Evolutionary conservation across 64 coral and sea anemone genomes (phyloP).

Genomic region (Acropora yongei): DNA sequence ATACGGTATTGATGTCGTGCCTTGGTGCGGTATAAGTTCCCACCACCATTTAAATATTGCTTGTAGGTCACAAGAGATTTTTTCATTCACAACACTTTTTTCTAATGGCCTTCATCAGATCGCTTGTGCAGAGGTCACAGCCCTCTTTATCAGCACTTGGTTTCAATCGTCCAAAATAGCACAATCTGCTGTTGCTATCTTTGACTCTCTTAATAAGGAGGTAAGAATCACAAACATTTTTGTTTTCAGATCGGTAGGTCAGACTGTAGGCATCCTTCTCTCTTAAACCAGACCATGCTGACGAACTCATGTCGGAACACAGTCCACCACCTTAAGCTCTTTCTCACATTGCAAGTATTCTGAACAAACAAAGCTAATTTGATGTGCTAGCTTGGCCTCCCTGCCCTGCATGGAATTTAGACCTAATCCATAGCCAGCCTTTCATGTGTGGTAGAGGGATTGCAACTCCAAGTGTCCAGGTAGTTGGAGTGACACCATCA

Average conservation of each 20-base stretch:
- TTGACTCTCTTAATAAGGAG: constrained; percentile 24
- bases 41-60: neutral
- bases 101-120: neutral
- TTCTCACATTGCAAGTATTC: constrained; percentile 41
- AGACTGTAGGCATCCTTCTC: constrained; percentile 15
- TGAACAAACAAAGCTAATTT: constrained; percentile 19
- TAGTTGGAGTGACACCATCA: constrained; percentile 22
- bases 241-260: constrained; percentile 10
- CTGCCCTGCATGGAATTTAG: constrained; percentile 48
- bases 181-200: neutral
- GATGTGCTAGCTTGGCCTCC: constrained; percentile 48
- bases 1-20: no score
- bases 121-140: neutral
- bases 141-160: neutral
- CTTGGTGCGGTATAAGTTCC: no score
- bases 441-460: constrained; percentile 18
- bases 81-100: neutral
- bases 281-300: constrained; percentile 27
- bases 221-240: constrained; percentile 4
- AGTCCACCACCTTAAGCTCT: constrained; percentile 47
- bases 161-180: constrained; percentile 19
- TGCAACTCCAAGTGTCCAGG: constrained; percentile 22
- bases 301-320: constrained; percentile 59
- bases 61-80: neutral
- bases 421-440: constrained; percentile 28